Percentiles rank a stretch among this genome's conserved stretches.
Evolutionary conservation across 2,888 invertebrate genomes (phyloP).

Genomic region (Hybos culiciformis): DNA sequence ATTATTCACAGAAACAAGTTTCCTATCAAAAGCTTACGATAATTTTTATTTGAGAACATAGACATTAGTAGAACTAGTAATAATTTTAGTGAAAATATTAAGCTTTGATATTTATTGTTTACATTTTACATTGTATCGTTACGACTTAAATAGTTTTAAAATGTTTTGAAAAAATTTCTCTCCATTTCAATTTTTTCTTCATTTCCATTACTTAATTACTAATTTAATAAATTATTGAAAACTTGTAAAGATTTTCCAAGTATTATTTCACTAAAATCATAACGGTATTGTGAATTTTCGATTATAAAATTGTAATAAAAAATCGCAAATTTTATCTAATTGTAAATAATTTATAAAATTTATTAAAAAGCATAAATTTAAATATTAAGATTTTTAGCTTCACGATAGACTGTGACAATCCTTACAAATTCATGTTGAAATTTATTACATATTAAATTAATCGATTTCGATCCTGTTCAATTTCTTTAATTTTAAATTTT

Average conservation of each 20-base stretch:
- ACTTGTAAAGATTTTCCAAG: slow-evolving; percentile 37
- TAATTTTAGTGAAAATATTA: slow-evolving; percentile 47
- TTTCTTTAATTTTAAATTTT: not conserved
- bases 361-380: slow-evolving; percentile 29
- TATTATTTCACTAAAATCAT: slow-evolving; percentile 42
- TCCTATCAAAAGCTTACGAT: no score
- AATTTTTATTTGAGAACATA: slow-evolving; percentile 28
- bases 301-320: slow-evolving; percentile 36
- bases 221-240: slow-evolving; percentile 33
- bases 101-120: slow-evolving; percentile 47
- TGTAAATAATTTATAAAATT: slow-evolving; percentile 25
- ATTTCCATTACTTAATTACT: slow-evolving; percentile 30
- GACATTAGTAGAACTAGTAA: slow-evolving; percentile 38
- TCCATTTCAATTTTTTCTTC: not conserved
- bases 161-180: slow-evolving; percentile 10
- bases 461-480: not conserved
- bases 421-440: slow-evolving; percentile 26
- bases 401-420: slow-evolving; percentile 24
- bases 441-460: slow-evolving; percentile 19
- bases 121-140: slow-evolving; percentile 34
- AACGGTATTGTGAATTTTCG: slow-evolving; percentile 43
- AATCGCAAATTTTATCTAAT: slow-evolving; percentile 34
- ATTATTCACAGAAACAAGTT: no score
- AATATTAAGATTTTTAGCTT: slow-evolving; percentile 19
- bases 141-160: slow-evolving; percentile 31